Evolutionary conservation across 2,113 vertebrate genomes (phyloP).

Genomic region (Phoenicopterus ruber): DNA sequence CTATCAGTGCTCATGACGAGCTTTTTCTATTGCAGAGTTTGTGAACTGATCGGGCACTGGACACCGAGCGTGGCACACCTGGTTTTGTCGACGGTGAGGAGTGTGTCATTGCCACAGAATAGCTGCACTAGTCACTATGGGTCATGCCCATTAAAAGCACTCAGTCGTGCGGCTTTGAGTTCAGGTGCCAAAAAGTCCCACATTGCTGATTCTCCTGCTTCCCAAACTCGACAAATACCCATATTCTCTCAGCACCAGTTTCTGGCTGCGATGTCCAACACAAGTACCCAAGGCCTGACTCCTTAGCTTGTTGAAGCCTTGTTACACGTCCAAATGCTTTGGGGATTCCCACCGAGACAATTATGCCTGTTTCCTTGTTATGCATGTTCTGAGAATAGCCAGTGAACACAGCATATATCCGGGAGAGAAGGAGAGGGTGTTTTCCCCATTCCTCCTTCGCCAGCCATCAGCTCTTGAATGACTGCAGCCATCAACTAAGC

Average conservation of each 20-base stretch:
- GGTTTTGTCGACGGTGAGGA: not conserved
- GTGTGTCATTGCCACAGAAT: not conserved
- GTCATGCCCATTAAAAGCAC: not conserved
- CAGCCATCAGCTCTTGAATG: not conserved
- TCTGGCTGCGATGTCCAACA: not conserved
- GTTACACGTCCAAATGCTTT: not conserved
- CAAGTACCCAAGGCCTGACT: not conserved
- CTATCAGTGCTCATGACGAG: not conserved
- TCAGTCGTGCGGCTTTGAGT: not conserved
- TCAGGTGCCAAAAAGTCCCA: not conserved
- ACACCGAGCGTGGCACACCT: not conserved
- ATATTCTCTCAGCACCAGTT: not conserved
- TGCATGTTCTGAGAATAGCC: not conserved
- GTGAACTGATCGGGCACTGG: not conserved
- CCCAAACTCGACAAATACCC: not conserved
- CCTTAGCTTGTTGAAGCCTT: not conserved
- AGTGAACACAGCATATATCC: not conserved
- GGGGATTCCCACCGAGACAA: not conserved
- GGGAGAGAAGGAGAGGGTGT: not conserved
- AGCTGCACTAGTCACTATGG: not conserved
- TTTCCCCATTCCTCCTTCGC: not conserved
- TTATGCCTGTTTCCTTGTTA: not conserved
- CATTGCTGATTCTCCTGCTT: not conserved
- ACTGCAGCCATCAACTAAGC: not conserved
- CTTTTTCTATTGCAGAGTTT: not conserved